A percentile compares a stretch with the other conserved stretches of the same genome.
Conservation (phyloP, 2,888 invertebrate species). For the Erebia aethiops region DNA sequence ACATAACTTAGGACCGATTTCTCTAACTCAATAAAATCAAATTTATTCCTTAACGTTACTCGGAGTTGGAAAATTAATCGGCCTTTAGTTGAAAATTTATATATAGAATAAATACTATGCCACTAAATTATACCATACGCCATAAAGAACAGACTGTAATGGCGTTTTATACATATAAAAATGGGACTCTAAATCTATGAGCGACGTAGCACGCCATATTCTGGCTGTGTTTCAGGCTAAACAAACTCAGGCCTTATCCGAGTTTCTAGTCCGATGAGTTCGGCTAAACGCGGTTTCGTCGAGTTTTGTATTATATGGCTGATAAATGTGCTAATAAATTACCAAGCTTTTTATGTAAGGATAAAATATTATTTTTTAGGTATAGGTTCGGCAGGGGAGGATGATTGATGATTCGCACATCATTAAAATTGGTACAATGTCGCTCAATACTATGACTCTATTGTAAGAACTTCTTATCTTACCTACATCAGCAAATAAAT, state of each 20-base stretch:
- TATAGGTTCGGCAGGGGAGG: too few species aligned
- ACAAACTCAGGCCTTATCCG: constrained; percentile 30
- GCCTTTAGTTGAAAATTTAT: neutral
- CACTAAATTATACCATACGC: neutral
- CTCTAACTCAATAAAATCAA: too few species aligned
- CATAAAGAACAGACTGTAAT: constrained; percentile 10
- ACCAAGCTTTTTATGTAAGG: neutral
- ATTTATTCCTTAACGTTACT: too few species aligned
- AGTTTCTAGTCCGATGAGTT: constrained; percentile 30
- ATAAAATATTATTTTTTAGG: too few species aligned
- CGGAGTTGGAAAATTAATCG: too few species aligned
- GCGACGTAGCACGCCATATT: constrained; percentile 13
- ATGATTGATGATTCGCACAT: too few species aligned
- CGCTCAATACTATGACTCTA: too few species aligned
- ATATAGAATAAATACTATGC: neutral
- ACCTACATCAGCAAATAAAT: too few species aligned
- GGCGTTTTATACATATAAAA: constrained; percentile 11
- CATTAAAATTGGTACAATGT: too few species aligned
- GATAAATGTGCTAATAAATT: constrained; percentile 8
- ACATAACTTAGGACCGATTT: too few species aligned
- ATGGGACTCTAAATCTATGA: constrained; percentile 4
- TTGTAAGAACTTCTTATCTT: too few species aligned
- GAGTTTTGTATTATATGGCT: neutral
- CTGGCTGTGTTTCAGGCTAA: constrained; percentile 31
- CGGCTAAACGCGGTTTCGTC: constrained; percentile 25